Evolutionary conservation across 2,113 vertebrate species (phyloP).

Genomic region (Pavo muticus): DNA sequence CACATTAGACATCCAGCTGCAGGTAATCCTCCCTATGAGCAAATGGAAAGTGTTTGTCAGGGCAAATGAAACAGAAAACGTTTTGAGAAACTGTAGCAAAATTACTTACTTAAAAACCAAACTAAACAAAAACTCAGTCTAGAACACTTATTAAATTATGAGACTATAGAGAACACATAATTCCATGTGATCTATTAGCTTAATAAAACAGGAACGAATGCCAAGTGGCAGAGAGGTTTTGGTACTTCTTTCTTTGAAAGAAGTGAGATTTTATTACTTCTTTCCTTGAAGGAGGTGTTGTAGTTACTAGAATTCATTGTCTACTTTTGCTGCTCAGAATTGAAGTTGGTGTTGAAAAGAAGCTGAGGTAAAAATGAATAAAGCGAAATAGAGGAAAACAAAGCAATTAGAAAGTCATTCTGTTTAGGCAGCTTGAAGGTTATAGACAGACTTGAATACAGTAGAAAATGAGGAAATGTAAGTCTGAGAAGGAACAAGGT

Average conservation of each 20-base stretch:
- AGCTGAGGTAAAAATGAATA: not conserved
- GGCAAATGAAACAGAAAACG: not conserved
- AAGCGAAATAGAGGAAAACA: not conserved
- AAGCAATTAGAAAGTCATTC: not conserved
- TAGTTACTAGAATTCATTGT: not conserved
- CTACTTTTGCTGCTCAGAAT: not conserved
- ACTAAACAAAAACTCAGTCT: not conserved
- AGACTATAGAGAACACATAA: not conserved
- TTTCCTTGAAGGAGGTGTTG: not conserved
- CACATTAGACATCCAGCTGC: constrained; percentile 61
- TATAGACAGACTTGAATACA: not conserved
- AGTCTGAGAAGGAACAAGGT: not conserved
- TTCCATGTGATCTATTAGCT: not conserved
- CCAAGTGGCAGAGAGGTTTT: not conserved
- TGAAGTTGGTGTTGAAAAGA: not conserved
- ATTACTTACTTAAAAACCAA: not conserved
- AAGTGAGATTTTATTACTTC: not conserved
- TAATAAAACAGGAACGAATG: not conserved
- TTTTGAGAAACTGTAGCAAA: not conserved
- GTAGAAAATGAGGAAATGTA: not conserved
- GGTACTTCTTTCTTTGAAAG: not conserved
- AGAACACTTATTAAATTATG: not conserved
- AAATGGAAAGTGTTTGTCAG: not conserved
- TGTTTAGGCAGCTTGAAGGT: not conserved
- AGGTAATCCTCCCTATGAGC: constrained; percentile 67